phyloP scores from a whole-genome alignment of 2,113 vertebrate species.

The Xenopus laevis region DNA sequence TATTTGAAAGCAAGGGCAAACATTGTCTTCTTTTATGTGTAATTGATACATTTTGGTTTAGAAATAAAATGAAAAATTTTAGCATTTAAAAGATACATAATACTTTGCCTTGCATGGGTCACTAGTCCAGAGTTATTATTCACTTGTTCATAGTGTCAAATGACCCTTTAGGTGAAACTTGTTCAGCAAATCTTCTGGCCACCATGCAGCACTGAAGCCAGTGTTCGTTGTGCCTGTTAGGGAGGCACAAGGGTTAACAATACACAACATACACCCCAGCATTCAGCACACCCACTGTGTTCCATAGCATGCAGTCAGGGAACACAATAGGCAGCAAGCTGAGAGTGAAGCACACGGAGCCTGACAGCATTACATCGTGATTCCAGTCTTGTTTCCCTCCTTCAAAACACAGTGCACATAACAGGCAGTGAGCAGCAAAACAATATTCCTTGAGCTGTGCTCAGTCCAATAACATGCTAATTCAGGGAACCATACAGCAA shows the following conservation, averaged over 20 bases:
- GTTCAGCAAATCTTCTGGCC: not conserved
- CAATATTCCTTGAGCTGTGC: not conserved
- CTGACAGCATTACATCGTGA: conserved; percentile 33
- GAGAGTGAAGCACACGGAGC: conserved; percentile 48
- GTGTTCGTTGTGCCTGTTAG: too few species aligned
- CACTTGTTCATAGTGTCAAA: too few species aligned
- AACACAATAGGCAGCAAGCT: conserved; percentile 58
- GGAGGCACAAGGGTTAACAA: conserved; percentile 6
- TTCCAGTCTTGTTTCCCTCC: conserved; percentile 8
- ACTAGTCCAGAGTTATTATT: too few species aligned
- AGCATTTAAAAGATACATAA: too few species aligned
- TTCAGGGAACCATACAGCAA: not conserved
- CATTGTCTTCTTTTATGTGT: too few species aligned
- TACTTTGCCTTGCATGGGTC: too few species aligned
- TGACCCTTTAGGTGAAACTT: too few species aligned
- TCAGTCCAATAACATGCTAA: too few species aligned
- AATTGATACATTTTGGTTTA: too few species aligned
- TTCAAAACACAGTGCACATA: not conserved
- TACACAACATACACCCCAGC: conserved; percentile 42
- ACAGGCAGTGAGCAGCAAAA: not conserved
- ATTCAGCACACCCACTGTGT: conserved; percentile 64
- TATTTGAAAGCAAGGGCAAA: too few species aligned
- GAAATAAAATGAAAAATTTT: too few species aligned
- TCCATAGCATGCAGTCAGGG: conserved; percentile 44
- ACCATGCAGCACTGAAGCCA: not conserved